Conservation (phyloP, 2,888 invertebrate genomes). For the Drosophila emarginata region DNA sequence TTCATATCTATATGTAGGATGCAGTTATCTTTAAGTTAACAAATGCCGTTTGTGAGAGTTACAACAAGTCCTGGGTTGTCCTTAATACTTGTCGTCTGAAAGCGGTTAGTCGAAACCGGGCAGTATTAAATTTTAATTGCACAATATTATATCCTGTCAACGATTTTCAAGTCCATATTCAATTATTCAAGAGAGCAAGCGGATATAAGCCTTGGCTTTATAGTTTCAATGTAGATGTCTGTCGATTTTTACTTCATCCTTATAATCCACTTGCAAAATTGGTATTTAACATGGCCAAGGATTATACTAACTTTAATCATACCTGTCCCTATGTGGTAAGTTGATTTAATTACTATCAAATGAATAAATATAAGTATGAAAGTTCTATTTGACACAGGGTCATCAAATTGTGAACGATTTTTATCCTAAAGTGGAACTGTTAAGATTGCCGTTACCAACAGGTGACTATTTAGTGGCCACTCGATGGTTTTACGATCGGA, state of each 20-base stretch:
- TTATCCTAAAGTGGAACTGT: background rate
- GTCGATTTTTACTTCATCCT: slow-evolving; percentile 21
- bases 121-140: slow-evolving; percentile 20
- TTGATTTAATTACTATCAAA: background rate
- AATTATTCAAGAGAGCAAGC: slow-evolving; percentile 32
- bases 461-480: slow-evolving; percentile 29
- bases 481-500: slow-evolving; percentile 25
- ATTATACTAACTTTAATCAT: slow-evolving; percentile 45
- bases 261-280: slow-evolving; percentile 30
- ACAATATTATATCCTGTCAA: slow-evolving; percentile 24
- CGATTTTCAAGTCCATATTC: slow-evolving; percentile 1
- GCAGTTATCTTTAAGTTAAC: slow-evolving; percentile 35
- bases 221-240: slow-evolving; percentile 21
- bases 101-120: slow-evolving; percentile 36
- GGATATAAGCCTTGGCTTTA: slow-evolving; percentile 46
- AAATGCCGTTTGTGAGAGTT: slow-evolving; percentile 36
- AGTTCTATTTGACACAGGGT: slow-evolving; percentile 25
- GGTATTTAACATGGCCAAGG: slow-evolving; percentile 14
- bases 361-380: background rate
- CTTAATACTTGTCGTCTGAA: slow-evolving; percentile 39
- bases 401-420: slow-evolving; percentile 12
- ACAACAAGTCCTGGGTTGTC: slow-evolving; percentile 43
- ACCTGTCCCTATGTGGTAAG: slow-evolving; percentile 37
- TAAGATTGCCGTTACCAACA: slow-evolving; percentile 17
- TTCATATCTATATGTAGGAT: slow-evolving; percentile 13